Evolutionary conservation across 2,797 vertebrate species (phyloP).

Genomic region (Enteromius paludinosus): DNA sequence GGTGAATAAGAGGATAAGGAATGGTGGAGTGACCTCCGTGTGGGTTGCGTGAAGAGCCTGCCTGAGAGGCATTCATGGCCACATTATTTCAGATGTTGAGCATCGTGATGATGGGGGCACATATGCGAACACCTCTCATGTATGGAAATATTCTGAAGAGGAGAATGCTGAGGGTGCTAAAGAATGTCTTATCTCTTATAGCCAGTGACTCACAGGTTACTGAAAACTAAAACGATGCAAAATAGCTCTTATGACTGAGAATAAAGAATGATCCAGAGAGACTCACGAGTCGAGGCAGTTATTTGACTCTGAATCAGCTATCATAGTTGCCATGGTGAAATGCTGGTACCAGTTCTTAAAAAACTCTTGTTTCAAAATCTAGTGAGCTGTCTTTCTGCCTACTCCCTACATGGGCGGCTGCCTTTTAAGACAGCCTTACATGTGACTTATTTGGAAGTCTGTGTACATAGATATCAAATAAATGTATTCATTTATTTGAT

Average conservation of each 20-base stretch:
- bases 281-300: not conserved
- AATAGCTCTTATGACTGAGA: constrained; percentile 29
- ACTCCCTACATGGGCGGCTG: not conserved
- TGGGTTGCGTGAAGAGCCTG: constrained; percentile 30
- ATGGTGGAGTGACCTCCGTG: not conserved
- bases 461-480: not conserved
- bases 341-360: constrained; percentile 27
- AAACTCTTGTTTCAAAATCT: not conserved
- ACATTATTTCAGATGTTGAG: constrained; percentile 19
- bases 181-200: constrained; percentile 3
- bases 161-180: constrained; percentile 22
- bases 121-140: constrained; percentile 10
- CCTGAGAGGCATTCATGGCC: not conserved
- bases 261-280: constrained; percentile 10
- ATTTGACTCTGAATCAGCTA: constrained; percentile 45
- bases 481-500: not conserved
- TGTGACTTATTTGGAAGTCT: not conserved
- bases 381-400: not conserved
- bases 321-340: constrained; percentile 46
- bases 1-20: constrained; percentile 16
- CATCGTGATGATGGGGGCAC: not conserved
- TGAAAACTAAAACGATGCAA: constrained; percentile 38
- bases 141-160: constrained; percentile 34
- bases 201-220: constrained; percentile 46
- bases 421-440: not conserved